phyloP scores from a whole-genome alignment of 2,888 invertebrate genomes.

The Hedychridium roseum region DNA sequence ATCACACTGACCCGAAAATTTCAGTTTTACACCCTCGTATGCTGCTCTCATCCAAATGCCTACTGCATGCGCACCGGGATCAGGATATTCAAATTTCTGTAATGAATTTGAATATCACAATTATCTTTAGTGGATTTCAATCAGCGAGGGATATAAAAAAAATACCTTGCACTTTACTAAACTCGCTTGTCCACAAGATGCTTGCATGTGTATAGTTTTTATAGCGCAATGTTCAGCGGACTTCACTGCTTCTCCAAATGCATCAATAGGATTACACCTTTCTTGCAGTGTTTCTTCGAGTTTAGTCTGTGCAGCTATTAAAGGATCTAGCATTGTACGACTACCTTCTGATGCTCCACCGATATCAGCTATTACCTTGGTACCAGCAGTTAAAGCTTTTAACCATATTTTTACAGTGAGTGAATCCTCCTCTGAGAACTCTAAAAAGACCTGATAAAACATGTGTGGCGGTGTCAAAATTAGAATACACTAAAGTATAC shows the following conservation, averaged over 20 bases:
- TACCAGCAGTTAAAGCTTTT: constrained; percentile 66
- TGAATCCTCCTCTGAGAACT: constrained; percentile 11
- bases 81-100: constrained; percentile 60
- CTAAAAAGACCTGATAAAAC: constrained; percentile 33
- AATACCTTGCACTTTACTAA: constrained; percentile 7
- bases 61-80: constrained; percentile 71
- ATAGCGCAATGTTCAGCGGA: constrained; percentile 60
- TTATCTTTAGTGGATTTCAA: background rate
- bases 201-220: constrained; percentile 19
- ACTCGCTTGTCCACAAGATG: background rate
- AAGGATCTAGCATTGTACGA: constrained; percentile 72
- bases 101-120: constrained; percentile 34
- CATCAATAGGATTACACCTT: constrained; percentile 43
- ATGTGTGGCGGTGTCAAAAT: constrained; percentile 4
- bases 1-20: constrained; percentile 19
- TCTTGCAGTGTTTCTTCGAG: constrained; percentile 39
- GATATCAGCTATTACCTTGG: constrained; percentile 70
- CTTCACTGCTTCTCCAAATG: constrained; percentile 58
- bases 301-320: constrained; percentile 45
- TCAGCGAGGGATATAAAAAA: background rate
- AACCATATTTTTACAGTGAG: constrained; percentile 64
- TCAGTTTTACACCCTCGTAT: constrained; percentile 63
- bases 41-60: constrained; percentile 69
- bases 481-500: background rate
- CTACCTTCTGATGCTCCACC: constrained; percentile 75